These are phyloP conservation scores for Epirrita christyi DNA, from an alignment of 2,888 invertebrate genomes.

Conservation along the genomic window DNA sequence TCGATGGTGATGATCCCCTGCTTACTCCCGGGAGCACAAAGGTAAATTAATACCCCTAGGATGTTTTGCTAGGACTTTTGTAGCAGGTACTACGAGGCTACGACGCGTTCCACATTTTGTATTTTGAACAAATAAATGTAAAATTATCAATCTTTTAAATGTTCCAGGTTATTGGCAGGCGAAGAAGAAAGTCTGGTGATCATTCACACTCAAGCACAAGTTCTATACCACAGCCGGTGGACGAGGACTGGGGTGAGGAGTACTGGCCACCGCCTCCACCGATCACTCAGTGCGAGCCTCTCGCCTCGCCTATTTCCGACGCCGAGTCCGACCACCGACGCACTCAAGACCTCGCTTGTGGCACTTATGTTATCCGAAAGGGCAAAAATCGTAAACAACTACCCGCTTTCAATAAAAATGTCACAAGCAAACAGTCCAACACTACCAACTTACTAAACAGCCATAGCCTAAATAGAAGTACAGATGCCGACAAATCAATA, in stretches of 20 bases:
- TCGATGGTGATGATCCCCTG: constrained; percentile 88
- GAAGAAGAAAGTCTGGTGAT: constrained; percentile 83
- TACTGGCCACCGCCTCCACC: constrained; percentile 91
- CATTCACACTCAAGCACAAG: constrained; percentile 88
- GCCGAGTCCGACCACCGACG: constrained; percentile 68
- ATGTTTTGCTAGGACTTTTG: background rate
- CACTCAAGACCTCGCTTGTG: constrained; percentile 75
- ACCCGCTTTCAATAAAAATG: constrained; percentile 83
- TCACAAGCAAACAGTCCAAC: constrained; percentile 73
- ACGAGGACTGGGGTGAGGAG: constrained; percentile 85
- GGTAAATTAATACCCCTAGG: constrained; percentile 57
- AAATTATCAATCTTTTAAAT: background rate
- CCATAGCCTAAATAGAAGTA: constrained; percentile 76
- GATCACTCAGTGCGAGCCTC: constrained; percentile 86
- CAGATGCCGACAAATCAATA: constrained; percentile 77
- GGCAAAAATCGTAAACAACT: constrained; percentile 89
- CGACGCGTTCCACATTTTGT: background rate
- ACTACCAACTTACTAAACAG: constrained; percentile 68
- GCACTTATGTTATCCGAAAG: constrained; percentile 93
- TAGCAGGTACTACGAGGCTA: background rate
- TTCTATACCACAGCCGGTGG: constrained; percentile 88
- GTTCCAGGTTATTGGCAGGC: constrained; percentile 83
- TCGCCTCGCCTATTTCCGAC: constrained; percentile 89
- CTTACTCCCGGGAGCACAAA: constrained; percentile 89
- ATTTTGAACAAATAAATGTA: background rate